These are phyloP conservation scores for Calameuta filiformis DNA, from an alignment of 2,888 invertebrate genomes.

Conservation along the genomic window DNA sequence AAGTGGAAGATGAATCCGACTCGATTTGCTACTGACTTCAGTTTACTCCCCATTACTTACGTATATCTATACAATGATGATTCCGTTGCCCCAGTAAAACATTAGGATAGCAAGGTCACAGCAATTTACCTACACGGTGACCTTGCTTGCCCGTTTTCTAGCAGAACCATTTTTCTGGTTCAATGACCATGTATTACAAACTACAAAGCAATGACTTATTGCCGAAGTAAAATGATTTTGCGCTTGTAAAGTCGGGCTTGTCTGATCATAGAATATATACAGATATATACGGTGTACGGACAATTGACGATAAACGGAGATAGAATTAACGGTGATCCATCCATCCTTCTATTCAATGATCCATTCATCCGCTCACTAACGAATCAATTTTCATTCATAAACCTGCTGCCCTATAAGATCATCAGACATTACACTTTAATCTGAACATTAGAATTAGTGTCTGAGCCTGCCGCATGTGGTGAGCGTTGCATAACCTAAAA, in stretches of 20 bases:
- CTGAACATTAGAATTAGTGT: not conserved
- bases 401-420: not conserved
- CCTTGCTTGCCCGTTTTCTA: slow-evolving; percentile 33
- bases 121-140: slow-evolving; percentile 32
- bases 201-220: not conserved
- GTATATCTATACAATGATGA: not conserved
- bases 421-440: not conserved
- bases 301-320: not conserved
- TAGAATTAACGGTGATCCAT: not conserved
- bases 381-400: not conserved
- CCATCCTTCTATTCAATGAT: not conserved
- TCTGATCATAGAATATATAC: not conserved
- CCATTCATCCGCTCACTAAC: not conserved
- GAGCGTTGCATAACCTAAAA: not conserved
- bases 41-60: not conserved
- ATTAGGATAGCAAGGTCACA: slow-evolving; percentile 39
- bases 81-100: not conserved
- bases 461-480: not conserved
- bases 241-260: not conserved
- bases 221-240: not conserved
- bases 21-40: not conserved
- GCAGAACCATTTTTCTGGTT: slow-evolving; percentile 26
- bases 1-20: not conserved
- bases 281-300: not conserved
- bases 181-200: not conserved